Conservation (phyloP, 2,113 vertebrate genomes). For the Antigone vipio region DNA sequence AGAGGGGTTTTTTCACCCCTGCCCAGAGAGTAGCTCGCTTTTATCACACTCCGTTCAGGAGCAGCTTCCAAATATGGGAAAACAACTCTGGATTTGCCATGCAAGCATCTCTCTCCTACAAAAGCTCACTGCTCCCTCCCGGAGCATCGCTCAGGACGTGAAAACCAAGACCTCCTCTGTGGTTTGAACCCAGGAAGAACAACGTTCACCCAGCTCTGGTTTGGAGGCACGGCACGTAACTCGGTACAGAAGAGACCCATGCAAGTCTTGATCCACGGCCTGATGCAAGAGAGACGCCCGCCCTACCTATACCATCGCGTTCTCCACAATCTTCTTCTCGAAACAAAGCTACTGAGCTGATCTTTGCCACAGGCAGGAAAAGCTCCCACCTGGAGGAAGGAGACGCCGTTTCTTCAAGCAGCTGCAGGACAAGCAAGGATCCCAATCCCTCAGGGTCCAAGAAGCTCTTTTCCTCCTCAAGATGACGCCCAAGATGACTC, state of each 20-base stretch:
- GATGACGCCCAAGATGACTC: background rate
- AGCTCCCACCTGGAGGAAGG: background rate
- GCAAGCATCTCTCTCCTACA: background rate
- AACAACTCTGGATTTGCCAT: background rate
- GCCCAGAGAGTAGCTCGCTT: background rate
- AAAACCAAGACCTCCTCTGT: background rate
- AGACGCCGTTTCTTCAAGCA: background rate
- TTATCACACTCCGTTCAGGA: background rate
- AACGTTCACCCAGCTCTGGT: background rate
- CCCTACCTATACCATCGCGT: accelerated
- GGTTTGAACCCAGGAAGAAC: background rate
- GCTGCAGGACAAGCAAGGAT: background rate
- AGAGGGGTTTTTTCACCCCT: background rate
- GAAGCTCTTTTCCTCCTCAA: background rate
- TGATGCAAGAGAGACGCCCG: background rate
- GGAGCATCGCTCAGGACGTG: background rate
- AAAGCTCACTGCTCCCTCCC: background rate
- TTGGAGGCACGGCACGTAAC: too few species aligned
- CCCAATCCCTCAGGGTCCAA: background rate
- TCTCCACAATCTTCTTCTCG: background rate
- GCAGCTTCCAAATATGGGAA: background rate
- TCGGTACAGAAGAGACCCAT: background rate
- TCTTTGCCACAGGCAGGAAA: background rate
- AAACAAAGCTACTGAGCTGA: too few species aligned
- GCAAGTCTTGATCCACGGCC: background rate